Evolutionary conservation across 2,113 vertebrate species (phyloP).

Genomic region (Patagioenas fasciata): DNA sequence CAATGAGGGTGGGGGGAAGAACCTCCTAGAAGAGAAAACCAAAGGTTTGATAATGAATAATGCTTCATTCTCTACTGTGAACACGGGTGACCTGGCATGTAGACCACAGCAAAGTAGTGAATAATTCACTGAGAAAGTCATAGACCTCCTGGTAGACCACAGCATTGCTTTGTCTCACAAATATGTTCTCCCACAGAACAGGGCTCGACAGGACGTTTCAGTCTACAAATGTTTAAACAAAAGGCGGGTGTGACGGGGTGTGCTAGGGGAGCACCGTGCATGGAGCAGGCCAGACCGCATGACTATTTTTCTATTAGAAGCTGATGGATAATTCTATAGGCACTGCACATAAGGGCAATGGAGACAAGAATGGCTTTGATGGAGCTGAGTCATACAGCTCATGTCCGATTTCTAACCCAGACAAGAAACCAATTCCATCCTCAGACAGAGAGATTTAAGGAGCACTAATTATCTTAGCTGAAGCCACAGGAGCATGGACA

Average conservation of each 20-base stretch:
- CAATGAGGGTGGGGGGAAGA: constrained; percentile 20
- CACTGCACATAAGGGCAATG: constrained; percentile 4
- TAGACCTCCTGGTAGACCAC: constrained; percentile 70
- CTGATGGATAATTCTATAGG: constrained; percentile 39
- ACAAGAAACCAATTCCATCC: constrained; percentile 46
- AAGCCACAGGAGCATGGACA: constrained; percentile 26
- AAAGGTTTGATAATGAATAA: constrained; percentile 71
- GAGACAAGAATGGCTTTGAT: constrained; percentile 32
- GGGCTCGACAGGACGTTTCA: constrained; percentile 61
- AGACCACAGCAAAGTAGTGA: constrained; percentile 73
- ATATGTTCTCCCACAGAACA: constrained; percentile 73
- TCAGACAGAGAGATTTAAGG: constrained; percentile 15
- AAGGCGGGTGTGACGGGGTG: constrained; percentile 48
- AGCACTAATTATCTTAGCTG: constrained; percentile 16
- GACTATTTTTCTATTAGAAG: constrained; percentile 8
- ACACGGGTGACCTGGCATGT: constrained; percentile 68
- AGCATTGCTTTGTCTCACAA: constrained; percentile 74
- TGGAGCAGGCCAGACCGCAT: neutral
- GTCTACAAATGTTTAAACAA: constrained; percentile 76
- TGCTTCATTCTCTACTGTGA: constrained; percentile 62
- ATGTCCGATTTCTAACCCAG: constrained; percentile 23
- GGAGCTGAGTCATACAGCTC: neutral
- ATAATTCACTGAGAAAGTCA: constrained; percentile 73
- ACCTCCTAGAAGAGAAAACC: constrained; percentile 63
- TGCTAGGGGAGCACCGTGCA: neutral